These are phyloP conservation scores for Oscheius sp. DNA, from an alignment of 2,888 invertebrate species.

Conservation along the genomic window DNA sequence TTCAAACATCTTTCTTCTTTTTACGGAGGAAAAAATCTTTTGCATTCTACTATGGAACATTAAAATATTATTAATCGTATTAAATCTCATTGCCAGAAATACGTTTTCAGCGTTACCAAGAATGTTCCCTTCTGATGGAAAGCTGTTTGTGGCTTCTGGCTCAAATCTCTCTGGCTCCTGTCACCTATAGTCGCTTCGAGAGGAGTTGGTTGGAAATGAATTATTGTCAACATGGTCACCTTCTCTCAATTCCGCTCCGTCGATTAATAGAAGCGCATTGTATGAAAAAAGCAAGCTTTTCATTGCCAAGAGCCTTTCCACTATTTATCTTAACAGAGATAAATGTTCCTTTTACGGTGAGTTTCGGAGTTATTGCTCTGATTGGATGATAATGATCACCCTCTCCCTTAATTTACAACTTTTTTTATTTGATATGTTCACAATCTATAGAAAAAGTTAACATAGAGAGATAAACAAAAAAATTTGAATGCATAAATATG, in stretches of 20 bases:
- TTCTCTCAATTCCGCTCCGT: constrained; percentile 2
- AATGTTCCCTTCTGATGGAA: constrained; percentile 19
- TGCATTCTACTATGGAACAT: too few species aligned
- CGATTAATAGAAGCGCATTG: background rate
- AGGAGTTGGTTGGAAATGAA: constrained; percentile 15
- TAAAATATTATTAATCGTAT: too few species aligned
- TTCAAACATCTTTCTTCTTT: too few species aligned
- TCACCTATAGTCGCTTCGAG: constrained; percentile 35
- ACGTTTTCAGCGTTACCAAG: background rate
- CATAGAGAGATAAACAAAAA: too few species aligned
- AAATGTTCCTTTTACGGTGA: constrained; percentile 9
- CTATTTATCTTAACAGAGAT: constrained; percentile 9
- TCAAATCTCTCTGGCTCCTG: constrained; percentile 36
- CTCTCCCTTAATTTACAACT: too few species aligned
- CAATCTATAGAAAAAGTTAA: too few species aligned
- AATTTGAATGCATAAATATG: too few species aligned
- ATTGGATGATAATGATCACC: too few species aligned
- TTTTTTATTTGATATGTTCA: too few species aligned
- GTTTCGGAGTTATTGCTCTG: too few species aligned
- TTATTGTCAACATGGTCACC: constrained; percentile 9
- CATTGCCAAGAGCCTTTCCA: constrained; percentile 1
- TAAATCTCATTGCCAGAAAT: background rate
- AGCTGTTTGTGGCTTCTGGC: constrained; percentile 36
- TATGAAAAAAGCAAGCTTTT: background rate
- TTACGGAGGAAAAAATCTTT: too few species aligned